Percentiles rank a stretch among this genome's conserved stretches.
phyloP scores from a whole-genome alignment of 2,888 invertebrate species.

The Euclidia mi region DNA sequence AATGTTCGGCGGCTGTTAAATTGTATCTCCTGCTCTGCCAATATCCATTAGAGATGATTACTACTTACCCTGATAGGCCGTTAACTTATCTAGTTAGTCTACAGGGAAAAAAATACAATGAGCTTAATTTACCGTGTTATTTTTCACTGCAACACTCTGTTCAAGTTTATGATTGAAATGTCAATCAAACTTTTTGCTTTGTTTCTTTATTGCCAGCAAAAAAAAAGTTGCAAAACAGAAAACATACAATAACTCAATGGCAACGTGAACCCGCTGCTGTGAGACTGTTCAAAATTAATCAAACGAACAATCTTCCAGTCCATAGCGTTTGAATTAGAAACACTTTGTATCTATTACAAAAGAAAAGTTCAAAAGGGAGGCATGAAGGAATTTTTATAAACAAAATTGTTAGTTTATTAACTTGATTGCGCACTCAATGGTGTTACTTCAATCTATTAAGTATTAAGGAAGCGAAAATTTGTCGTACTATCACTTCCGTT shows the following conservation, averaged over 20 bases:
- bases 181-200: too few relatives aligned
- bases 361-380: conserved; percentile 66
- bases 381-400: conserved; percentile 53
- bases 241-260: conserved; percentile 40
- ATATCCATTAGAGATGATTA: too few relatives aligned
- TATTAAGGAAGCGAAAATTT: conserved; percentile 11
- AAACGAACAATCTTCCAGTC: conserved; percentile 72
- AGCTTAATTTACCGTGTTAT: too few relatives aligned
- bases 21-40: too few relatives aligned
- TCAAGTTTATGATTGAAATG: too few relatives aligned
- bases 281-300: conserved; percentile 66
- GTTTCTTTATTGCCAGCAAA: too few relatives aligned
- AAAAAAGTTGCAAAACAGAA: background rate
- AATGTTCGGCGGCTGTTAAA: too few relatives aligned
- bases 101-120: too few relatives aligned
- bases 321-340: conserved; percentile 67
- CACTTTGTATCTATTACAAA: conserved; percentile 71
- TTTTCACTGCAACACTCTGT: too few relatives aligned
- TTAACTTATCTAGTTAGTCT: too few relatives aligned
- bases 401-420: conserved; percentile 59
- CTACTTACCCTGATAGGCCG: too few relatives aligned
- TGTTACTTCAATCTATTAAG: conserved; percentile 23
- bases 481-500: background rate
- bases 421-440: conserved; percentile 41
- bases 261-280: conserved; percentile 36